Evolutionary conservation across 2,797 vertebrate species (phyloP), one percentile per base, ranked within the genome.

Genomic region (Tauraco hartlaubi): DNA sequence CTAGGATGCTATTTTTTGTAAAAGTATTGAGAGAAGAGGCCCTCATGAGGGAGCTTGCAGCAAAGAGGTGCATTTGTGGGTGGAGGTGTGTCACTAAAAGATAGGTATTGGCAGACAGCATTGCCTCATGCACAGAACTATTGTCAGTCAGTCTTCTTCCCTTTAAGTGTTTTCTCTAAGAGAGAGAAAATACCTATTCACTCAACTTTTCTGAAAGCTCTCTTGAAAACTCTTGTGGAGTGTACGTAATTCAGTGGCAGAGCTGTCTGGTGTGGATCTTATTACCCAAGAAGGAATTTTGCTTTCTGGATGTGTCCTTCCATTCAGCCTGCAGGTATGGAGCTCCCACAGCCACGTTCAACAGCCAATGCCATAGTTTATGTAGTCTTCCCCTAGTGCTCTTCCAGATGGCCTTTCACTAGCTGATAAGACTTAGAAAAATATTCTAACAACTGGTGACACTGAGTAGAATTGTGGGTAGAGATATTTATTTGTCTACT

Each of bases 351-450:
- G 52, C 12, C 39, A 33, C 33, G 41, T 91, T 88, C 59, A 85
- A 64, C 51, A 82, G n/a, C 5, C 31, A 54, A 12, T 11, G 6
- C 5, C 46, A 28, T 18, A 54, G 26, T 43, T 93, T 82, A 39
- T 46, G 16, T 31, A 58, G 28, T 23, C 63, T 77, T 77, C 54
- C 54, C 44, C 10, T 55, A 22, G 11, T 44, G 39, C 11, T 92
- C 18, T 91, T 75, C 48, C 54, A 77, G 52, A 51, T 48, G 44
- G 37, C 58, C 18, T 87, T 33, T 80, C 74, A 63, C 21, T 37
- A 72, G 55, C 21, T 89, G 41, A 80, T 90, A 59, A 78, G 44
- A 77, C 26, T 72, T 28, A 41, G n/a, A 93, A 93, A 94, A 94
- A 62, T 51, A 59, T 26, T 59, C 3, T 44, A 44, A 48, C 37